Evolutionary conservation across 2,113 vertebrate genomes (phyloP).

Genomic region (Hepsetus odoe): DNA sequence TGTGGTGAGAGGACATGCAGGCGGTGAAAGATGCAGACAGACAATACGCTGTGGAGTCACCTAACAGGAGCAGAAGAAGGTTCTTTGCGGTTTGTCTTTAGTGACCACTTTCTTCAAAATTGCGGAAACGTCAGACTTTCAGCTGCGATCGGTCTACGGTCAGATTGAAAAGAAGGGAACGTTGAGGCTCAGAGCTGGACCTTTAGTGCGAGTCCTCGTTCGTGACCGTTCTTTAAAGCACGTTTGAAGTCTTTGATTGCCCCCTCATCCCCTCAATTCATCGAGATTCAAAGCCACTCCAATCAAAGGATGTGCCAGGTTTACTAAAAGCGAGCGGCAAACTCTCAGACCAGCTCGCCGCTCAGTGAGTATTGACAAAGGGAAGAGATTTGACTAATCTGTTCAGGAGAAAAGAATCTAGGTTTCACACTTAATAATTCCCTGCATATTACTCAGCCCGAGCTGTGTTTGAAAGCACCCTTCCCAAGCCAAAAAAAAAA

Average conservation of each 20-base stretch:
- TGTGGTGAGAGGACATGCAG: too few relatives aligned
- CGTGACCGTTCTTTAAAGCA: not conserved
- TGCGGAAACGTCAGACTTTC: not conserved
- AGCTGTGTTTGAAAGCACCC: constrained; percentile 69
- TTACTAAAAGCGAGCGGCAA: constrained; percentile 62
- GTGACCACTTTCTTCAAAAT: too few relatives aligned
- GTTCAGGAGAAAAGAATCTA: constrained; percentile 68
- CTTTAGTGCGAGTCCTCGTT: not conserved
- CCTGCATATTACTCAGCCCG: constrained; percentile 67
- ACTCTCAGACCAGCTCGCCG: constrained; percentile 29
- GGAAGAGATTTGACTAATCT: constrained; percentile 60
- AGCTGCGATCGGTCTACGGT: not conserved
- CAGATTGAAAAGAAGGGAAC: not conserved
- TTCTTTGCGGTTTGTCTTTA: too few relatives aligned
- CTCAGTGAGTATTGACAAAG: constrained; percentile 65
- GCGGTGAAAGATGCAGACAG: too few relatives aligned
- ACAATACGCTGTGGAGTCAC: too few relatives aligned
- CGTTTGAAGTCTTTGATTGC: constrained; percentile 10
- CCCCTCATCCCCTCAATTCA: constrained; percentile 35
- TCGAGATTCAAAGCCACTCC: constrained; percentile 68
- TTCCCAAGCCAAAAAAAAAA: constrained; percentile 64
- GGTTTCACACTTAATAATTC: constrained; percentile 68
- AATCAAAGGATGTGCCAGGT: constrained; percentile 67
- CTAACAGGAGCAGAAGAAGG: too few relatives aligned
- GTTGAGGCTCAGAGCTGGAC: not conserved